A percentile compares a stretch with the other conserved stretches of the same genome.
phyloP scores from a whole-genome alignment of 2,888 invertebrate species.

The Acanthosepion esculentum region DNA sequence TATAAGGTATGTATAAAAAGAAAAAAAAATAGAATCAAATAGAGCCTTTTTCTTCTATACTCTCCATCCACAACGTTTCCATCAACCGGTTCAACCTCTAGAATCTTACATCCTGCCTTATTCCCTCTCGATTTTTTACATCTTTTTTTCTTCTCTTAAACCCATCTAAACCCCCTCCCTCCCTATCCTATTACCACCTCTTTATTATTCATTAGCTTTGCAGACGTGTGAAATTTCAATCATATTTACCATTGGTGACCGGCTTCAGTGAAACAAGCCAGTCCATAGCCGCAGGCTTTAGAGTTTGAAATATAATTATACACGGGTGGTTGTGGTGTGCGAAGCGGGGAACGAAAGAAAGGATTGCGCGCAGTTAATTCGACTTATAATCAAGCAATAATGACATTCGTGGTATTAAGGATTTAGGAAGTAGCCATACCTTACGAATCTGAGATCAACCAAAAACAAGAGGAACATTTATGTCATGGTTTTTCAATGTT shows the following conservation, averaged over 20 bases:
- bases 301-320: conserved; percentile 33
- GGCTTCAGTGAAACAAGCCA: not conserved
- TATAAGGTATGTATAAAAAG: not conserved
- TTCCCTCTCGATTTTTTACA: not conserved
- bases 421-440: conserved; percentile 33
- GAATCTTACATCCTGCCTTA: no score
- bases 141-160: not conserved
- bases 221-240: conserved; percentile 13
- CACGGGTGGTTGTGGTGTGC: not conserved
- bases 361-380: not conserved
- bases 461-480: not conserved
- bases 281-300: not conserved
- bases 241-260: conserved; percentile 8
- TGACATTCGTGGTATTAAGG: conserved; percentile 33
- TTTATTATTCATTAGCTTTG: not conserved
- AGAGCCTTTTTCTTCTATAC: not conserved
- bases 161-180: not conserved
- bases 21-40: not conserved
- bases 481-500: not conserved
- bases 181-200: not conserved
- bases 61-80: not conserved
- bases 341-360: not conserved
- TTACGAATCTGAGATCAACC: conserved; percentile 6
- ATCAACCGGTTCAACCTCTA: not conserved
- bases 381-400: conserved; percentile 22